A percentile compares a stretch with the other conserved stretches of the same genome.
Evolutionary conservation across 2,113 vertebrate genomes (phyloP).

Genomic region (Phrynocephalus versicolor): DNA sequence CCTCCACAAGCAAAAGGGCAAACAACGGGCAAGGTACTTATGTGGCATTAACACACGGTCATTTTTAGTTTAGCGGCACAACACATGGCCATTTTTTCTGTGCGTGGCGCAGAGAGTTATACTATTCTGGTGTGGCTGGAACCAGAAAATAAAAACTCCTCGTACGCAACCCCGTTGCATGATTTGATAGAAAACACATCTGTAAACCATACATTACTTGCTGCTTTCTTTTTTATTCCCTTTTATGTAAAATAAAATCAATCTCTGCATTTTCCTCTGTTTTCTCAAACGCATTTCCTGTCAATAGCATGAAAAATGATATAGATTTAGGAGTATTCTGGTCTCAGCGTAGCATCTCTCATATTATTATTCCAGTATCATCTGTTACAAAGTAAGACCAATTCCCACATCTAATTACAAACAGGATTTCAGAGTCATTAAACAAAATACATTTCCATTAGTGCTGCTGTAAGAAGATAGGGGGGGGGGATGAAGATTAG

Average conservation of each 20-base stretch:
- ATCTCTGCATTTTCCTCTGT: conserved; percentile 72
- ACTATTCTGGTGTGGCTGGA: background rate
- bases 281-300: conserved; percentile 73
- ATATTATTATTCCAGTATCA: conserved; percentile 92
- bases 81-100: no score
- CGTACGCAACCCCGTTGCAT: conserved; percentile 16
- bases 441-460: conserved; percentile 91
- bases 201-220: conserved; percentile 74
- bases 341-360: conserved; percentile 82
- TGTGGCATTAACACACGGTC: no score
- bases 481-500: conserved; percentile 76
- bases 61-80: no score
- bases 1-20: background rate
- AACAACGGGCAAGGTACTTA: background rate
- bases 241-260: conserved; percentile 81
- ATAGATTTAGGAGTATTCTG: conserved; percentile 78
- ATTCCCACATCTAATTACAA: conserved; percentile 95
- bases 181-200: conserved; percentile 59
- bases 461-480: conserved; percentile 79
- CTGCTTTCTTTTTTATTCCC: conserved; percentile 59
- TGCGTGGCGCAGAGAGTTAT: background rate
- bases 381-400: conserved; percentile 90
- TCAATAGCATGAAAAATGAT: conserved; percentile 88
- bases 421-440: conserved; percentile 91
- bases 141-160: background rate